A percentile compares a stretch with the other conserved stretches of the same genome.
phyloP scores from a whole-genome alignment of 2,113 vertebrate genomes.

The Nerophis ophidion region DNA sequence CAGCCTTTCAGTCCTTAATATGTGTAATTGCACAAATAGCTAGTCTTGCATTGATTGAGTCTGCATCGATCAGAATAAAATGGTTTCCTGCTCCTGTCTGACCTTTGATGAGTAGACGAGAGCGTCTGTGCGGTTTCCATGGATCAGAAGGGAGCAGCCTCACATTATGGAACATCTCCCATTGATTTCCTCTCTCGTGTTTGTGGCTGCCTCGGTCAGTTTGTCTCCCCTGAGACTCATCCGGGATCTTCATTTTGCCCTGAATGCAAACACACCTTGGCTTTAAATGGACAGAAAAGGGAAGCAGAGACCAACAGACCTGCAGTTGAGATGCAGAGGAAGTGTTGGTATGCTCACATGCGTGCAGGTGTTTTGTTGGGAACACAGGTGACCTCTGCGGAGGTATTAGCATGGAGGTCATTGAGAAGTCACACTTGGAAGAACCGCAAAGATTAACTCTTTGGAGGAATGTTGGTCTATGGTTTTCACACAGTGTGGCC shows the following conservation, averaged over 20 bases:
- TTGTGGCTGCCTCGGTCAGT: not conserved
- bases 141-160: constrained; percentile 41
- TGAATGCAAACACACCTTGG: not conserved
- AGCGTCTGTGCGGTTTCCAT: constrained; percentile 59
- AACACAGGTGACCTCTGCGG: constrained; percentile 24
- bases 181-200: constrained; percentile 28
- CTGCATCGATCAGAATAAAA: constrained; percentile 16
- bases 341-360: not conserved
- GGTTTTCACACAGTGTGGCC: not conserved
- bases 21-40: not conserved
- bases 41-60: constrained; percentile 1
- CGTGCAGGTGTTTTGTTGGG: not conserved
- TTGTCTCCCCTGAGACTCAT: constrained; percentile 18
- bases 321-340: constrained; percentile 27
- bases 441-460: constrained; percentile 51
- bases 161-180: constrained; percentile 27
- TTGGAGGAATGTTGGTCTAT: constrained; percentile 21
- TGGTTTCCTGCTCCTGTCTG: constrained; percentile 27
- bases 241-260: constrained; percentile 33
- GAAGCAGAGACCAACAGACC: constrained; percentile 11
- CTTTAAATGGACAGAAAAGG: no score
- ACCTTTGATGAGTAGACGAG: constrained; percentile 64
- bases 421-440: constrained; percentile 43
- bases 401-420: constrained; percentile 27
- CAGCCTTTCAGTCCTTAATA: no score